Base-by-base conservation (phyloP, 2,888 invertebrate genomes). In the Chelonus formosanus region DNA sequence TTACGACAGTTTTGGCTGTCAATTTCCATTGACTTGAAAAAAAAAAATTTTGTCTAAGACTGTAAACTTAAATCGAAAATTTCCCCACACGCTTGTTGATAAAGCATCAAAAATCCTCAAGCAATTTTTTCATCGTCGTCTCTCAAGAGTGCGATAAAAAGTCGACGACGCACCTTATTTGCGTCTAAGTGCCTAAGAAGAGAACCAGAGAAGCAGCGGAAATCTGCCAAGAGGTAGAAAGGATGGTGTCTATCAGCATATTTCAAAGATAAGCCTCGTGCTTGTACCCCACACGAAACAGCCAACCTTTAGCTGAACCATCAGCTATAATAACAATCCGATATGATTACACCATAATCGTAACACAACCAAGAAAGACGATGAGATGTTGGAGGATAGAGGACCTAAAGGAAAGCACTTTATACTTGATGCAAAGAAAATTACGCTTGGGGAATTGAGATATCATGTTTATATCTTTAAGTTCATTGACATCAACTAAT, bases 311-410 rank as follows among this genome's bases (percentile, higher is more conserved):
- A 63, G 57, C 78, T 75, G 78, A 77, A 77, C 80, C 80, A 82
- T 83, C 83, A 81, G 80, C 78, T 81, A 80, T 83, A 82, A 84
- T 84, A 84, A 84, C 83, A 83, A 84, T 83, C 82, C 84, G 83
- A 84, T 84, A 83, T 82, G 82, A 84, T 84, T 84, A 80, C 81
- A 76, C 82, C 78, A 83, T 83, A 83, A 83, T 83, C 82, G 79
- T 82, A 83, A 82, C 77, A 79, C 74, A 75, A 74, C 6, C 36
- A 45, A 48, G 57, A 53, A 48, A 44, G 57, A 53, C 47, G 34
- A 47, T 31, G 52, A 54, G 34, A 20, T 20, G 20, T 20, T 56
- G 56, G 65, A 55, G 58, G 44, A 59, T 48, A 56, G 47, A 59
- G 52, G 32, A 32, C 6, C 20, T 20, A 47, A 58, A 61, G 4